These are phyloP conservation scores for Xyrichtys novacula DNA, from an alignment of 2,797 vertebrate species.

Conservation along the genomic window DNA sequence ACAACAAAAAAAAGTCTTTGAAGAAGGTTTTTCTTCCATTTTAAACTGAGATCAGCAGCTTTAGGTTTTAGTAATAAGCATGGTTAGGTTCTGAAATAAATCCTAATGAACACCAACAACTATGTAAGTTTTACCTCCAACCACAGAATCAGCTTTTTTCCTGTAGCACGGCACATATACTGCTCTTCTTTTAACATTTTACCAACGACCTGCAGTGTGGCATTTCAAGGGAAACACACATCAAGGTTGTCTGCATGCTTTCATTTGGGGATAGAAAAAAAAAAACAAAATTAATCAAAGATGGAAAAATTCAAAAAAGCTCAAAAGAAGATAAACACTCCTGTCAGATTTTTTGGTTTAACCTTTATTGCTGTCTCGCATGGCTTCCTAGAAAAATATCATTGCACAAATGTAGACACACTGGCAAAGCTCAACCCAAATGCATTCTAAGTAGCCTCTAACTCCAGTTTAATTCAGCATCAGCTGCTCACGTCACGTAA, in stretches of 20 bases:
- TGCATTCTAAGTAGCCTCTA: conserved; percentile 11
- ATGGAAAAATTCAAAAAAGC: not conserved
- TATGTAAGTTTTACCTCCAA: conserved; percentile 6
- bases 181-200: not conserved
- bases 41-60: conserved; percentile 38
- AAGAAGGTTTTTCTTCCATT: conserved; percentile 20
- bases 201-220: conserved; percentile 2
- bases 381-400: conserved; percentile 24
- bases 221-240: not conserved
- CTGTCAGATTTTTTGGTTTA: conserved; percentile 19
- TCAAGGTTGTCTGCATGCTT: conserved; percentile 2
- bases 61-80: conserved; percentile 2
- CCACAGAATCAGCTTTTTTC: not conserved
- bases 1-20: conserved; percentile 28
- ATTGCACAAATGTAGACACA: conserved; percentile 26
- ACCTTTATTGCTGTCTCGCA: conserved; percentile 46
- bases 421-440: conserved; percentile 29
- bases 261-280: not conserved
- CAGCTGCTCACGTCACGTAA: conserved; percentile 61
- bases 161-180: not conserved
- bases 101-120: conserved; percentile 20
- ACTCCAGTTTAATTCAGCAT: conserved; percentile 51
- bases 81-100: conserved; percentile 13
- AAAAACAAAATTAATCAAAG: conserved; percentile 7
- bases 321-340: conserved; percentile 13